Evolutionary conservation across 1,140 invertebrate species (phyloP).

Genomic region (Euwallacea fornicatus): DNA sequence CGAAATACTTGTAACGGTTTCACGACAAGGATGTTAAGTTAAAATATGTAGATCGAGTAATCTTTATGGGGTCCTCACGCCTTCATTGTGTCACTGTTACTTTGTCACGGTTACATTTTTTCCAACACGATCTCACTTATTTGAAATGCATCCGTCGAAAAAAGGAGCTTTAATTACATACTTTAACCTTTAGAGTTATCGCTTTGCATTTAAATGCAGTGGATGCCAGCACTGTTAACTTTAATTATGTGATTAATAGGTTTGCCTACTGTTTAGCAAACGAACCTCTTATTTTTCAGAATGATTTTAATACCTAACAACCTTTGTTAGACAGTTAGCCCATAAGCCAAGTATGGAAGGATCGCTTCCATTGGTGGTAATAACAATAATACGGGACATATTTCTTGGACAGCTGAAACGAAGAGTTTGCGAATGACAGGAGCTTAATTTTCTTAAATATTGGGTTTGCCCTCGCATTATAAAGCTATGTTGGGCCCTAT

Average conservation of each 20-base stretch:
- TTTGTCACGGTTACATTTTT: constrained; percentile 35
- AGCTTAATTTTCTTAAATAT: constrained; percentile 35
- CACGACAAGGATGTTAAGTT: constrained; percentile 36
- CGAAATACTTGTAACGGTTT: constrained; percentile 30
- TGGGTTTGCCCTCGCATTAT: constrained; percentile 25
- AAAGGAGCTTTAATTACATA: constrained; percentile 28
- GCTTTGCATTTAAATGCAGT: neutral
- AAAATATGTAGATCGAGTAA: constrained; percentile 37
- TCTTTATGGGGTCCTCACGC: constrained; percentile 40
- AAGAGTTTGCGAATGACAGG: constrained; percentile 12
- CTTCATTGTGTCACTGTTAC: constrained; percentile 36
- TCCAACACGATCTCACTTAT: constrained; percentile 35
- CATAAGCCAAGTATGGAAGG: no score
- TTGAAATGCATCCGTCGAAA: constrained; percentile 29
- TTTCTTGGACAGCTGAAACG: neutral
- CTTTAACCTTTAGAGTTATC: constrained; percentile 21
- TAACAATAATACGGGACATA: neutral
- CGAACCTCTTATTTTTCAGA: no score
- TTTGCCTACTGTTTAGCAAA: no score
- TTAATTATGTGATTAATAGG: no score
- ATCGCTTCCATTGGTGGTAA: neutral
- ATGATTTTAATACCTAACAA: no score
- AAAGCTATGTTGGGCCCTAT: constrained; percentile 35
- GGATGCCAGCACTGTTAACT: no score
- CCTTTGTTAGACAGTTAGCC: no score